Base-by-base conservation (phyloP, 2,888 invertebrate species). In the Philaethria dido region DNA sequence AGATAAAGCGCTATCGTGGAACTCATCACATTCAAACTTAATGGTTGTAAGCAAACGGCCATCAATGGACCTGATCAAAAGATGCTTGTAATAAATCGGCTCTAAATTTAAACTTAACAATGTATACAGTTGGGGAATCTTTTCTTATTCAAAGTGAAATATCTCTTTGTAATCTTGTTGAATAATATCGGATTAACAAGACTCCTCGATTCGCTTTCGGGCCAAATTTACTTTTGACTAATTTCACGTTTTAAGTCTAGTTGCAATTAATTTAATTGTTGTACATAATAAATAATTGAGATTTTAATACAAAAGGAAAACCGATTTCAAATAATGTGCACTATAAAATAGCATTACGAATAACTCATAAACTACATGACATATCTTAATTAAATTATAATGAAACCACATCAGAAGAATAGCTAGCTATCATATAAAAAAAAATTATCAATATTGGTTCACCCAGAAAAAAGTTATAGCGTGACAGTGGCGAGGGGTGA, bases 161-260 rank as follows among this genome's bases (percentile, higher is more conserved):
- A 84, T 86, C 82, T 84, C 82, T 84, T 86, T 85, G 86, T 86
- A 82, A 84, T 87, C 85, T 80, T 76, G 78, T 74, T 83, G 85
- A 86, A 86, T 86, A 84, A 86, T 85, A 85, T 84, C 77, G 81
- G 87, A 87, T 86, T 88, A 86, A 83, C 78, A 80, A 77, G 80
- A 79, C 78, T 82, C 77, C 79, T 80, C 81, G 84, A 85, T 84
- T 81, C 83, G 76, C 81, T 84, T 81, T 84, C 79, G 72, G 73
- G 77, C 77, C 73, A 75, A 77, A 84, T 83, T 80, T 80, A 80
- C 81, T 85, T 86, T 83, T 82, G 82, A 78, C 68, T 79, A 73
- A 79, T 79, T 78, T 76, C 20, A 9, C 64, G 60, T 76, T 77
- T 60, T 57, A 63, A 11, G 16, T 25, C n/a, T 64, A n/a, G 54